Conservation (phyloP, 2,113 vertebrate species). For the Mustelus asterias region DNA sequence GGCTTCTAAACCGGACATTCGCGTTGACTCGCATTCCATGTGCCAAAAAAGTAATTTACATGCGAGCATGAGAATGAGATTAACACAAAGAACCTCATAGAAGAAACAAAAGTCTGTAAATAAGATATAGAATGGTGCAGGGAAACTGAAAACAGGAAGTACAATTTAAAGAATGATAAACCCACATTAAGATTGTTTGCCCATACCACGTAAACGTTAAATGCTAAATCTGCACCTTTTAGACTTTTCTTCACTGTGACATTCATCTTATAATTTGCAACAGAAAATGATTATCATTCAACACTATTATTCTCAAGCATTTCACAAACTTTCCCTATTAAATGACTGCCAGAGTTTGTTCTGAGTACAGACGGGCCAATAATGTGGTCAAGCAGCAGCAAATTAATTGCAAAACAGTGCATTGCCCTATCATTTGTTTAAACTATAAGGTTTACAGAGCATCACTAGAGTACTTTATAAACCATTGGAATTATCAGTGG, state of each 20-base stretch:
- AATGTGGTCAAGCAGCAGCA: neutral
- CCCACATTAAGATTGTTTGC: neutral
- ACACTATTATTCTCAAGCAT: neutral
- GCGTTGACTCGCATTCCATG: neutral
- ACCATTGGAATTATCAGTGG: slow-evolving; percentile 32
- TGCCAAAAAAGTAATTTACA: neutral
- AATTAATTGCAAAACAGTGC: neutral
- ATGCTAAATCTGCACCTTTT: neutral
- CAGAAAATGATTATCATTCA: neutral
- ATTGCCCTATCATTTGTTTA: slow-evolving; percentile 21
- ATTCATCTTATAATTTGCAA: neutral
- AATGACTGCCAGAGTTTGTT: neutral
- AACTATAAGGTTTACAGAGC: neutral
- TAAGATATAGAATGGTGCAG: neutral
- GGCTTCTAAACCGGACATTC: neutral
- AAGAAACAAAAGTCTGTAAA: neutral
- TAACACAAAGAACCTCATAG: neutral
- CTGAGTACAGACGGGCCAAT: neutral
- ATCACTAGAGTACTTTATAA: neutral
- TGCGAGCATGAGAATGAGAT: neutral
- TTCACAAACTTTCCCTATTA: neutral
- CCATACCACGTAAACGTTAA: neutral
- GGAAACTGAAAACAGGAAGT: neutral
- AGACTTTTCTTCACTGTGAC: neutral
- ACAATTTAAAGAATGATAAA: neutral